These are phyloP conservation scores for Eupeodes luniger DNA, from an alignment of 2,888 invertebrate species.

Conservation along the genomic window DNA sequence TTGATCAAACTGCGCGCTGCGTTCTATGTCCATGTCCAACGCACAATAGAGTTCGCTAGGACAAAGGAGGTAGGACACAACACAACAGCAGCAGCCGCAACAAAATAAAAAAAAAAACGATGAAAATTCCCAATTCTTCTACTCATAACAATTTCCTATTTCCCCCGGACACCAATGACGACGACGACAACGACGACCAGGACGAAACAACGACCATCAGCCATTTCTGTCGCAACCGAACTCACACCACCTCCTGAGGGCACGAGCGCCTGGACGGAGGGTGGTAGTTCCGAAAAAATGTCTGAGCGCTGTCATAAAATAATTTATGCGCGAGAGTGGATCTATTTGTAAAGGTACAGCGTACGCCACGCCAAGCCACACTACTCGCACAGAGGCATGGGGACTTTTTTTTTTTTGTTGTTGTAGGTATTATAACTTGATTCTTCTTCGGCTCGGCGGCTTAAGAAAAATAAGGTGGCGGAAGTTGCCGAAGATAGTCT, in stretches of 20 bases:
- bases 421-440: background rate
- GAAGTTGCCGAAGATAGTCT: slow-evolving; percentile 72
- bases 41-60: slow-evolving; percentile 64
- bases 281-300: slow-evolving; percentile 64
- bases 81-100: background rate
- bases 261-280: no score
- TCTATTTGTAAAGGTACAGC: slow-evolving; percentile 44
- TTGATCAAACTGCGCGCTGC: slow-evolving; percentile 74
- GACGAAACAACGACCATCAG: slow-evolving; percentile 51
- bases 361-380: no score
- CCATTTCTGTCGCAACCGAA: slow-evolving; percentile 13
- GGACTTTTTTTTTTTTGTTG: slow-evolving; percentile 4
- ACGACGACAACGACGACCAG: no score
- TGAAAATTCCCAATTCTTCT: slow-evolving; percentile 67
- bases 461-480: slow-evolving; percentile 70
- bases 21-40: slow-evolving; percentile 57
- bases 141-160: slow-evolving; percentile 76
- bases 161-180: slow-evolving; percentile 64
- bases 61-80: slow-evolving; percentile 61
- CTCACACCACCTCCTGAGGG: slow-evolving; percentile 7
- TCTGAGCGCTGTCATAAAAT: slow-evolving; percentile 76
- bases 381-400: no score
- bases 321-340: slow-evolving; percentile 74
- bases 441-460: slow-evolving; percentile 5
- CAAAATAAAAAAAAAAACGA: slow-evolving; percentile 19